These are phyloP conservation scores for Grapholita molesta DNA, from an alignment of 1,140 invertebrate genomes.

Conservation along the genomic window DNA sequence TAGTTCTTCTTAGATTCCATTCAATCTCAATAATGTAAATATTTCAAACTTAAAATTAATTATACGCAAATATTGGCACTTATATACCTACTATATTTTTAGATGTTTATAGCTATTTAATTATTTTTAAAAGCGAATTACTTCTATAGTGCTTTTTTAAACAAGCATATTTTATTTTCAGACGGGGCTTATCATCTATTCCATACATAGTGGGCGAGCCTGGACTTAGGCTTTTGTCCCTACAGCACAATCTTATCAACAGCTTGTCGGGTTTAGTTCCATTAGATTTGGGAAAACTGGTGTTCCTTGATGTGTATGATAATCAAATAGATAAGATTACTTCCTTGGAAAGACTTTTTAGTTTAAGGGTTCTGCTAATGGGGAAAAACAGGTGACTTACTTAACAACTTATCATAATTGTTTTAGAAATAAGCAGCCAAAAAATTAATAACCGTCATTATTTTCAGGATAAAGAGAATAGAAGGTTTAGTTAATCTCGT, in stretches of 20 bases:
- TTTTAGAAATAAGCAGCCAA: background rate
- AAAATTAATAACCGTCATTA: background rate
- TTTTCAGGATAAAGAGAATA: slow-evolving; percentile 83
- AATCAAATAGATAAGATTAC: slow-evolving; percentile 94
- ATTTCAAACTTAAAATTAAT: too few species aligned
- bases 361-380: slow-evolving; percentile 90
- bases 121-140: too few species aligned
- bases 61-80: too few species aligned
- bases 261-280: slow-evolving; percentile 79
- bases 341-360: slow-evolving; percentile 85
- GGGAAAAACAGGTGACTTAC: slow-evolving; percentile 88
- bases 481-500: slow-evolving; percentile 85
- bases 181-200: slow-evolving; percentile 85
- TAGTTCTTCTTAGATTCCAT: too few species aligned
- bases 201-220: slow-evolving; percentile 89
- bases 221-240: slow-evolving; percentile 88
- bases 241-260: slow-evolving; percentile 94
- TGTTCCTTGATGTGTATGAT: slow-evolving; percentile 96
- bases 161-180: slow-evolving; percentile 34
- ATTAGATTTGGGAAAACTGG: slow-evolving; percentile 84
- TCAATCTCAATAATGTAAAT: too few species aligned
- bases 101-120: too few species aligned
- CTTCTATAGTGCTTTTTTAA: background rate
- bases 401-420: background rate
- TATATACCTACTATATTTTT: too few species aligned